phyloP scores from a whole-genome alignment of 2,113 vertebrate genomes.

The Campylomormyrus numenius region DNA sequence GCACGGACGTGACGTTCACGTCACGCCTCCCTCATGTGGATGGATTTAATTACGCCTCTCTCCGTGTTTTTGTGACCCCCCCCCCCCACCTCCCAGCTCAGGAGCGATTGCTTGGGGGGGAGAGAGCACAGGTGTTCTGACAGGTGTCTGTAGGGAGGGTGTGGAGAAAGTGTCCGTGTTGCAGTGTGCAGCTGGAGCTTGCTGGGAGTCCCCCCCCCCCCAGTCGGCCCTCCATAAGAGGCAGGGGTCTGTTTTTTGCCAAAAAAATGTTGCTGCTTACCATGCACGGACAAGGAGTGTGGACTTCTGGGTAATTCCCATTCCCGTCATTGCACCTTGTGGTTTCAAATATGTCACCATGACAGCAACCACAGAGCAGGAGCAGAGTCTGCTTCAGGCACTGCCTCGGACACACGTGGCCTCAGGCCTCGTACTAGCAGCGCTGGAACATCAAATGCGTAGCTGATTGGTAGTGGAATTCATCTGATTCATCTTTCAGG shows the following conservation, averaged over 20 bases:
- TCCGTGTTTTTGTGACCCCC: constrained; percentile 26
- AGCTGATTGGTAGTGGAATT: not conserved
- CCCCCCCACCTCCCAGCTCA: constrained; percentile 1
- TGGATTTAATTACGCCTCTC: constrained; percentile 15
- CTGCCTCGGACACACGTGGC: not conserved
- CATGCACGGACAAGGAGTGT: not conserved
- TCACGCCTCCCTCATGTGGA: not conserved
- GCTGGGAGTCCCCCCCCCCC: not conserved
- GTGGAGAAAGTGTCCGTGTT: not conserved
- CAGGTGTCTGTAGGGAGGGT: not conserved
- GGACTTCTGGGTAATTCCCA: not conserved
- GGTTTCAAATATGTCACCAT: not conserved
- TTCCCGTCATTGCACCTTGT: not conserved
- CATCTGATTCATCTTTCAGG: not conserved
- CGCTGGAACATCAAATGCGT: not conserved
- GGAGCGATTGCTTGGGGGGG: constrained; percentile 13
- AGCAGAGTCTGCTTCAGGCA: not conserved
- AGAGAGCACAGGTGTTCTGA: constrained; percentile 34
- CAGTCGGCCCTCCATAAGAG: not conserved
- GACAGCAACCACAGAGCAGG: not conserved
- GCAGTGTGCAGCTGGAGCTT: not conserved
- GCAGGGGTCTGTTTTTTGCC: not conserved
- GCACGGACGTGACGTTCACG: not conserved
- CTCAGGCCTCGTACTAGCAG: not conserved
- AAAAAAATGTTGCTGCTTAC: not conserved